Base-by-base conservation (phyloP, 2,113 vertebrate genomes). In the Brachypteracias leptosomus region DNA sequence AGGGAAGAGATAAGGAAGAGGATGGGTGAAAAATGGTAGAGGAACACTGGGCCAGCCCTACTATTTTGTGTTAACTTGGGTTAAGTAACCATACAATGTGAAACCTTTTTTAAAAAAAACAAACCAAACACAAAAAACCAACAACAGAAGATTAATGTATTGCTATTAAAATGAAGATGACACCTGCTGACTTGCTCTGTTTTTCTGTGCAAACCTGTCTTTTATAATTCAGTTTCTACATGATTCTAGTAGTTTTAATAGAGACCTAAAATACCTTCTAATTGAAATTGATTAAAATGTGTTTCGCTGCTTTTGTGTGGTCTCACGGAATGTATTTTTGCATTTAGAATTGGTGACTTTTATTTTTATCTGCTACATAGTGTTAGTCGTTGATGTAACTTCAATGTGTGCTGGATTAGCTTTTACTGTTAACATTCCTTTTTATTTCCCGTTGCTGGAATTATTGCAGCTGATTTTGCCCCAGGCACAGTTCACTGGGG, bases 401-500 rank as follows among this genome's bases (percentile, higher is more conserved):
- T 95, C 82, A 88, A 3, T 88, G 92, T 96, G 75, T 91, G 88
- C 90, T 67, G 70, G 75, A 81, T 94, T 96, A 85, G 89, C 95
- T 89, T 84, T 62, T 74, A 33, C 88, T 85, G 95, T 90, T 97
- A 97, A 89, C 83, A 57, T 92, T 91, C 63, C 91, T 93, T 97
- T 97, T 96, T 91, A 72, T 90, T 96, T 98, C 78, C 96, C 98
- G 98, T 98, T 92, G 96, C 98, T 66, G 98, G 98, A 90, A 98
- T 98, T 93, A 98, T 98, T 97, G 98, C 96, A 16, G 98, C 98
- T 94, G 98, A 99, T 97, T 99, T 98, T 98, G 98, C 98, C 84
- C 96, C 97, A 47, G 98, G 98, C 93, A 97, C 92, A 11, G 97
- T 98, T 76, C 98, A 98, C 93, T 97, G 97, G 98, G 98, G 98